Base-by-base conservation (phyloP, 2,888 invertebrate species). In the Anaspis maculata region DNA sequence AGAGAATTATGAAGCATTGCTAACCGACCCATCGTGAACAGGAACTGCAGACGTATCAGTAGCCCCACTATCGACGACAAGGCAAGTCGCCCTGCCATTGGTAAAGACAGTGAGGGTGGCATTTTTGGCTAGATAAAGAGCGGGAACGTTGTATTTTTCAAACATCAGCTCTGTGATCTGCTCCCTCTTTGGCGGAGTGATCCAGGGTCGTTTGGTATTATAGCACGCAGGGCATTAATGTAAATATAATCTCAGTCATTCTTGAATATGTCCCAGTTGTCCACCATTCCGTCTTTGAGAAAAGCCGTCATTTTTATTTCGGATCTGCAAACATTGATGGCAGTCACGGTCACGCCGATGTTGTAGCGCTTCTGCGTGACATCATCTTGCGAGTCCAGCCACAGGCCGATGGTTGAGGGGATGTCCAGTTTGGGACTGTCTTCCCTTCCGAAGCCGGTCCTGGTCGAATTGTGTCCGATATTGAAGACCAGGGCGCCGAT, bases 221-320 rank as follows among this genome's bases (percentile, higher is more conserved):
- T n/a, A 7, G 77, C 76, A 54, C 73, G 72, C 5, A 83, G 67
- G 32, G 76, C 71, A 38, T 73, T 70, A 36, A 69, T 69, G 57
- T 80, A 82, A 5, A 76, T 70, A 58, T 80, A 74, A 52, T 82
- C 79, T 26, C 81, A 59, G 27, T 80, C 66, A 46, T 75, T 71
- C 58, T 83, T 83, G 65, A 81, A 83, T 55, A 79, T 66, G 45
- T 82, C 79, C 82, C 82, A 84, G 53, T 84, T 78, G 36, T 83
- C 82, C 44, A 83, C 72, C 75, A 81, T 77, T 24, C 81, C 79
- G 54, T 83, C 81, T 53, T 78, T 79, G 49, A 83, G 66, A 57
- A 75, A 76, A n/a, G 71, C 70, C 15, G 66, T 66, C 45, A 80
- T n/a, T n/a, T n/a, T n/a, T n/a, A n/a, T n/a, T n/a, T n/a, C n/a